Percentiles rank a stretch among this genome's conserved stretches.
phyloP scores from a whole-genome alignment of 2,113 vertebrate genomes.

The Circaetus cinerascens region DNA sequence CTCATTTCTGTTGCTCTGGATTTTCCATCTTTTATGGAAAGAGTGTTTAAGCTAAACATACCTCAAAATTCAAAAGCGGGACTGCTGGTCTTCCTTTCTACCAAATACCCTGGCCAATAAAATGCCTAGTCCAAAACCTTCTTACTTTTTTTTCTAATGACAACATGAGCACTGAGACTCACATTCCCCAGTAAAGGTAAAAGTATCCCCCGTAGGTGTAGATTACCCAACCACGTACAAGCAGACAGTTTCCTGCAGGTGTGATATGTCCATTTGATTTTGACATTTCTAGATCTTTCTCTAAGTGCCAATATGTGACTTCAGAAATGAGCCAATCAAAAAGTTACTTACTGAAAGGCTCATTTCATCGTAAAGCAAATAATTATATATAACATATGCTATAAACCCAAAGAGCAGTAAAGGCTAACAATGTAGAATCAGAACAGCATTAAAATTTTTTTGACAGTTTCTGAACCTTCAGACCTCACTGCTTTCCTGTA shows the following conservation, averaged over 20 bases:
- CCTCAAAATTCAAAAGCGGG: not conserved
- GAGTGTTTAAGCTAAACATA: not conserved
- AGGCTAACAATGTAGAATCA: not conserved
- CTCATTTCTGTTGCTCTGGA: not conserved
- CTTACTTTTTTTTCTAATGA: not conserved
- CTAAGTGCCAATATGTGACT: not conserved
- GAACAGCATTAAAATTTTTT: not conserved
- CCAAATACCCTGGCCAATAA: not conserved
- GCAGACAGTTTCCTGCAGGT: not conserved
- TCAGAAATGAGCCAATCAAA: not conserved
- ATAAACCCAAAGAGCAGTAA: not conserved
- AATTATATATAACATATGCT: not conserved
- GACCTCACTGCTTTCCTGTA: not conserved
- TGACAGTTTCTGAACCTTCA: not conserved
- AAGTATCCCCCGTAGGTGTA: not conserved
- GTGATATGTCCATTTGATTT: not conserved
- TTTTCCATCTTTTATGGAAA: not conserved
- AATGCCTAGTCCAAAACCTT: not conserved
- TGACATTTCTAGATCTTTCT: not conserved
- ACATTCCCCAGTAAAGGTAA: not conserved
- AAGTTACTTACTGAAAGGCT: not conserved
- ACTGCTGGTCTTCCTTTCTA: not conserved
- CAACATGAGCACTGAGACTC: not conserved
- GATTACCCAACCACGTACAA: not conserved
- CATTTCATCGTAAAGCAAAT: not conserved